Conservation (phyloP, 2,797 vertebrate species). For the Anas georgica region DNA sequence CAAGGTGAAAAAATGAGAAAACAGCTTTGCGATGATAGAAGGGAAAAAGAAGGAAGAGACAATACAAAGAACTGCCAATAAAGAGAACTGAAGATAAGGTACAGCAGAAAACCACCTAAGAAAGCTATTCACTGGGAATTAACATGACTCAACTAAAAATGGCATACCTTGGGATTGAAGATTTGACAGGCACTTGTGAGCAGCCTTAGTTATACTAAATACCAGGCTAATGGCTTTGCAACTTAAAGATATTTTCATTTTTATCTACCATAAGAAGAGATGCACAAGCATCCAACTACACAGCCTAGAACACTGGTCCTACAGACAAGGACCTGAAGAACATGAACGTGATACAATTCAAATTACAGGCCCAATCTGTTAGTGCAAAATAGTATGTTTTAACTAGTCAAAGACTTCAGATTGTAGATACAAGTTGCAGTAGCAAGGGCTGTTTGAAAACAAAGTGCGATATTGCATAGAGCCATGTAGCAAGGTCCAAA, state of each 20-base stretch:
- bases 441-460: too few relatives aligned
- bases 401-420: conserved; percentile 1
- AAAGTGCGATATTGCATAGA: not conserved
- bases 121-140: not conserved
- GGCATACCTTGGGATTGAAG: not conserved
- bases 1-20: not conserved
- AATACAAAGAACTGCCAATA: not conserved
- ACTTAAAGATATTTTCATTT: not conserved
- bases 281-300: not conserved
- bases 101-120: not conserved
- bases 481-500: not conserved
- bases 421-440: not conserved
- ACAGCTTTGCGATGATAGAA: not conserved
- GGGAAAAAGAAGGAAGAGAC: not conserved
- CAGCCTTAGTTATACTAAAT: not conserved
- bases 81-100: not conserved
- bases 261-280: not conserved
- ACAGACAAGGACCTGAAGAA: not conserved
- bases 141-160: not conserved
- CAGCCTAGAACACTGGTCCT: not conserved
- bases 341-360: not conserved
- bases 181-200: not conserved
- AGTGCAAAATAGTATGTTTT: not conserved
- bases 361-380: not conserved
- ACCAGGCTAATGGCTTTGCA: not conserved